These are phyloP conservation scores for Zoanthus gigantus DNA, from an alignment of 92 coral and sea anemone genomes.

Conservation along the genomic window DNA sequence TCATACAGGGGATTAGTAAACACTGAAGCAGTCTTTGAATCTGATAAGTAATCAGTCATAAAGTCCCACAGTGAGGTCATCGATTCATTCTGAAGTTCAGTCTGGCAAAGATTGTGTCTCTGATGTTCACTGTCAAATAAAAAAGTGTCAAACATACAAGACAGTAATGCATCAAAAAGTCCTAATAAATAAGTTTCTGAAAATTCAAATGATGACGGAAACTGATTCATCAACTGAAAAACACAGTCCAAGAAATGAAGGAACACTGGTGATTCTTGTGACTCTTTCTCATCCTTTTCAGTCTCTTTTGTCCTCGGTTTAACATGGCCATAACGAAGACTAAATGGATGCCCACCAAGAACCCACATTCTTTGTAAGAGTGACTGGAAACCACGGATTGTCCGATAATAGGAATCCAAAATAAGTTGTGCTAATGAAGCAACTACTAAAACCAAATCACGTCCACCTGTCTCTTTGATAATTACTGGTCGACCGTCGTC, in stretches of 20 bases:
- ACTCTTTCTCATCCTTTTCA: constrained; percentile 83
- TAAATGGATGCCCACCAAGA: constrained; percentile 96
- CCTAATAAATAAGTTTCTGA: constrained; percentile 95
- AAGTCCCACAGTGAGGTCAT: constrained; percentile 95
- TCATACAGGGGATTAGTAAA: constrained; percentile 91
- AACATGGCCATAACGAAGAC: constrained; percentile 86
- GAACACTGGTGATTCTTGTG: constrained; percentile 89
- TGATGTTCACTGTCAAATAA: constrained; percentile 92
- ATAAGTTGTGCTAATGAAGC: constrained; percentile 90
- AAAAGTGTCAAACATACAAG: constrained; percentile 96
- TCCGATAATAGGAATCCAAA: constrained; percentile 90
- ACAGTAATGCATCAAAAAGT: constrained; percentile 86
- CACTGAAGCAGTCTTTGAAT: constrained; percentile 76
- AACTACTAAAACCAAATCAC: constrained; percentile 90
- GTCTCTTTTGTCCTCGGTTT: constrained; percentile 51
- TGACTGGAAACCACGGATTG: constrained; percentile 94
- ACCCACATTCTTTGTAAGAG: constrained; percentile 99
- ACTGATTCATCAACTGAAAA: constrained; percentile 92
- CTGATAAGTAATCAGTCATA: constrained; percentile 83
- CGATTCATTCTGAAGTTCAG: constrained; percentile 65
- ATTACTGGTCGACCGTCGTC: constrained; percentile 88
- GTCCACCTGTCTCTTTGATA: constrained; percentile 86
- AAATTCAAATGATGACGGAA: constrained; percentile 96
- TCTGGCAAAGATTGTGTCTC: constrained; percentile 62
- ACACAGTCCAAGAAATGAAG: constrained; percentile 97